Evolutionary conservation across 2,113 vertebrate species (phyloP).

Genomic region (Epinephelus fuscoguttatus): DNA sequence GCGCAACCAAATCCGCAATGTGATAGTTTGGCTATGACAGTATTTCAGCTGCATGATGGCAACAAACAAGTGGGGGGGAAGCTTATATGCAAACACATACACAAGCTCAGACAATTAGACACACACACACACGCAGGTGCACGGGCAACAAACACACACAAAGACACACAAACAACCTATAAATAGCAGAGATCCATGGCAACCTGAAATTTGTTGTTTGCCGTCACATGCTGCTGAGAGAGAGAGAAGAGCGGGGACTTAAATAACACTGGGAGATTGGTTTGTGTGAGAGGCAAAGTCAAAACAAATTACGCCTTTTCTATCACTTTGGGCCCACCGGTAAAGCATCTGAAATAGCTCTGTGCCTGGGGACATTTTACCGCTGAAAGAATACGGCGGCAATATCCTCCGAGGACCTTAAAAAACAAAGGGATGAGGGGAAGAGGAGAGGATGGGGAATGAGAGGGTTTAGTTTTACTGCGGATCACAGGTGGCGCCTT

Average conservation of each 20-base stretch:
- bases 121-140: slow-evolving; percentile 14
- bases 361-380: slow-evolving; percentile 81
- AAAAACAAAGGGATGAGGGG: slow-evolving; percentile 64
- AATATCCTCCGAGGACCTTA: slow-evolving; percentile 74
- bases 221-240: slow-evolving; percentile 74
- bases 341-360: slow-evolving; percentile 84
- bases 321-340: slow-evolving; percentile 78
- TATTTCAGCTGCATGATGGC: slow-evolving; percentile 46
- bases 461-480: slow-evolving; percentile 70
- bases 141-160: slow-evolving; percentile 12
- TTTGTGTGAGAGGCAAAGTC: slow-evolving; percentile 82
- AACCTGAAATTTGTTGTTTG: slow-evolving; percentile 82
- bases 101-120: slow-evolving; percentile 47
- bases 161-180: slow-evolving; percentile 68
- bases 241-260: slow-evolving; percentile 75
- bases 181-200: slow-evolving; percentile 81
- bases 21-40: slow-evolving; percentile 56
- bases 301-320: slow-evolving; percentile 85
- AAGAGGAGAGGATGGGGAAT: slow-evolving; percentile 56
- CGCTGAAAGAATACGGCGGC: slow-evolving; percentile 76
- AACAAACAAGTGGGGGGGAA: slow-evolving; percentile 39
- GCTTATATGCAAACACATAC: neutral
- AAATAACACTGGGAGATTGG: slow-evolving; percentile 82
- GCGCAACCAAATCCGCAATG: slow-evolving; percentile 51
- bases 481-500: slow-evolving; percentile 74